These are phyloP conservation scores for Cryptosula pallasiana DNA, from an alignment of 2,888 invertebrate species.

Conservation along the genomic window DNA sequence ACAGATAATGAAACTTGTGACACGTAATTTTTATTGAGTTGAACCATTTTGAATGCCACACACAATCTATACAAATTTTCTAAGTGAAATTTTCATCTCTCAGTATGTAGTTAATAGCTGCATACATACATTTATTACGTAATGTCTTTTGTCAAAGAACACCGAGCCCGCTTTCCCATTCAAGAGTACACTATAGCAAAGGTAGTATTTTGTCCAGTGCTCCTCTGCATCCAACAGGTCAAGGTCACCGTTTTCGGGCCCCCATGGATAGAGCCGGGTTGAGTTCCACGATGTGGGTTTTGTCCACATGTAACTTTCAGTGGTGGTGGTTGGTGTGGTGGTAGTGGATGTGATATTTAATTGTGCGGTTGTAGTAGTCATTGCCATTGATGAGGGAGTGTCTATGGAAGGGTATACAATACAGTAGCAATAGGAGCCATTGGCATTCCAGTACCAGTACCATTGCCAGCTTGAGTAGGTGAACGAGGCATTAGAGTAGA, in stretches of 20 bases:
- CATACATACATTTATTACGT: background rate
- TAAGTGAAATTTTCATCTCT: too few relatives aligned
- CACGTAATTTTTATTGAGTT: too few relatives aligned
- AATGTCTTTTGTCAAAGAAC: background rate
- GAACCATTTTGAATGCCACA: too few relatives aligned
- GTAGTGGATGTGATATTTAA: background rate
- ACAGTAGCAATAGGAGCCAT: too few relatives aligned
- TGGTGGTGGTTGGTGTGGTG: background rate
- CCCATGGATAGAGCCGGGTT: background rate
- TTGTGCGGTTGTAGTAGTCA: background rate
- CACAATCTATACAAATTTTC: too few relatives aligned
- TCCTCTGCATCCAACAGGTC: background rate
- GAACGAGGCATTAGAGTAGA: too few relatives aligned
- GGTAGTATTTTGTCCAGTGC: background rate
- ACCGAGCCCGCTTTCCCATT: background rate
- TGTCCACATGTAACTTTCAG: background rate
- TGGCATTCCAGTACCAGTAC: too few relatives aligned
- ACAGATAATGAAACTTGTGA: background rate
- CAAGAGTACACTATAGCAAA: background rate
- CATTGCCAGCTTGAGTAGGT: too few relatives aligned
- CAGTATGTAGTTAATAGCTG: too few relatives aligned
- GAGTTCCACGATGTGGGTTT: background rate
- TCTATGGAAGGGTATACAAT: too few relatives aligned
- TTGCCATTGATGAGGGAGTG: background rate
- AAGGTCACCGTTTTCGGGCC: background rate